Evolutionary conservation across 1,140 invertebrate species (phyloP).

Genomic region (Platyscapa corneri): DNA sequence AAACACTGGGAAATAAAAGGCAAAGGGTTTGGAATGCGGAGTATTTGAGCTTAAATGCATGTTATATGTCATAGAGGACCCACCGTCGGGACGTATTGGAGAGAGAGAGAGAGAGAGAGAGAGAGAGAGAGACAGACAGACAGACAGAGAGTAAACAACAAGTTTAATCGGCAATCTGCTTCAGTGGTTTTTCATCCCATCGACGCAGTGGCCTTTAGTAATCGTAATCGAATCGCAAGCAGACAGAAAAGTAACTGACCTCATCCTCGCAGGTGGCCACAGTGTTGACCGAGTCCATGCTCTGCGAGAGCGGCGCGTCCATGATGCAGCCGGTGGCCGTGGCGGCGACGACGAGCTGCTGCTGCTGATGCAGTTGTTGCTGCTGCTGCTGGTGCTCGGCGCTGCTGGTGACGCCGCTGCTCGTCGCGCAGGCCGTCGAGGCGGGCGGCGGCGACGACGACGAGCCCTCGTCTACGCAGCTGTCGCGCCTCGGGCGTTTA

Average conservation of each 20-base stretch:
- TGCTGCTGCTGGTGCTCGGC: neutral
- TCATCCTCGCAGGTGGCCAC: constrained; percentile 90
- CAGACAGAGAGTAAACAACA: too few relatives aligned
- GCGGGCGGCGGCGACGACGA: constrained; percentile 73
- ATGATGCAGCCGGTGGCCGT: constrained; percentile 67
- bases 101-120: too few relatives aligned
- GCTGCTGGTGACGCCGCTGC: neutral
- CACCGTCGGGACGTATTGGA: too few relatives aligned
- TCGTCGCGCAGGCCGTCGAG: constrained; percentile 50
- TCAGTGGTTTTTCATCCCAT: too few relatives aligned
- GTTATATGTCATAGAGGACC: too few relatives aligned
- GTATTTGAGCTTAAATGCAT: too few relatives aligned
- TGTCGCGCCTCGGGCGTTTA: constrained; percentile 77
- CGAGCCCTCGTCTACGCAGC: constrained; percentile 65
- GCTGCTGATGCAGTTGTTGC: constrained; percentile 25
- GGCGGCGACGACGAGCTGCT: constrained; percentile 27
- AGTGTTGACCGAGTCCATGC: constrained; percentile 94
- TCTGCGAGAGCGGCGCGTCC: constrained; percentile 83
- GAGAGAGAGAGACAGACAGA: too few relatives aligned
- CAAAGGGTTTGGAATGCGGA: too few relatives aligned
- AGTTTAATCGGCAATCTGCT: too few relatives aligned
- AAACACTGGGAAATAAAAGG: too few relatives aligned
- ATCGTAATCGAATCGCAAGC: too few relatives aligned
- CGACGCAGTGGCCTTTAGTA: too few relatives aligned
- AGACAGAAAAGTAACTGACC: constrained; percentile 83